Evolutionary conservation across 1,140 invertebrate genomes (phyloP), one percentile per base, ranked within the genome.

Genomic region (Atta colombica): DNA sequence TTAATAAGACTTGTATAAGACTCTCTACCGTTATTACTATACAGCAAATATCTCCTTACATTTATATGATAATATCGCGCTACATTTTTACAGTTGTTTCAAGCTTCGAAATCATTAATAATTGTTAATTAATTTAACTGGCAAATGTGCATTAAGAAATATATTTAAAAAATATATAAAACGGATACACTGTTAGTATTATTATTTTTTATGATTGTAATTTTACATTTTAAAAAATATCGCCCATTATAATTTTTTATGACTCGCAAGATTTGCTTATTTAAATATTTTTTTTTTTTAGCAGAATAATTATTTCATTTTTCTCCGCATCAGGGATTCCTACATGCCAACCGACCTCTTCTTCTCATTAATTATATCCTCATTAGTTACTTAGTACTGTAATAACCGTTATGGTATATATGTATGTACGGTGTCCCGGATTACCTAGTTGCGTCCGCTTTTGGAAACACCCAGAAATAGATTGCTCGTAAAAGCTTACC

Each of bases 391-490:
- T 72, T 82, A 49, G 69, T 84, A 63, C 69, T 74, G 69, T 75
- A 84, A 84, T 84, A 75, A 75, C 68, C 80, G 28, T 84, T 84
- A 84, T 39, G 55, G 39, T 28, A 75, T 69, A 69, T 2, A 3
- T 63, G 55, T 84, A 61, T 84, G 1, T 84, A 68, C 45, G 69
- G 28, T 84, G 69, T 75, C 55, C 80, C 69, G 80, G 80, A 84
- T 84, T 75, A 58, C 69, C 69, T 69, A 84, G 80, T 84, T 84
- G 69, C 39, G 69, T 49, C 80, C 45, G 55, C 80, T 84, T 84
- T 84, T 5, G 72, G 80, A 75, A 75, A 84, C 60, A 78, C 21
- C 82, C 82, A 65, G 31, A 85, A 85, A 85, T 78, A 77, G 74
- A 75, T 53, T 85, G 74, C 82, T 65, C 74, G 45, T 74, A 84